Conservation (phyloP, 2,113 vertebrate genomes). For the Leucosticte australis region DNA sequence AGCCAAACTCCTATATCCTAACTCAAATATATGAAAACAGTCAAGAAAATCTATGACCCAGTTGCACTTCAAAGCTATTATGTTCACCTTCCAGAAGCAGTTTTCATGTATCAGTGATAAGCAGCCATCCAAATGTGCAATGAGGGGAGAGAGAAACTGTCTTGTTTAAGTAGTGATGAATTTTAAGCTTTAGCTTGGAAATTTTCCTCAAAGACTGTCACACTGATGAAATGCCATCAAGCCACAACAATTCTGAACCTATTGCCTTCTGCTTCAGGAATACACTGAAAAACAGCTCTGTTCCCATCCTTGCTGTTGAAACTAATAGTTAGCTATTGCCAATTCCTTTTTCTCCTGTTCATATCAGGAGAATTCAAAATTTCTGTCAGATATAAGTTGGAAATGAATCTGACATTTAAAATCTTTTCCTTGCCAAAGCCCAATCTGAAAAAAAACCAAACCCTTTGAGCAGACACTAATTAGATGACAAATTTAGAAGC, state of each 20-base stretch:
- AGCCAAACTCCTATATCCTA: not conserved
- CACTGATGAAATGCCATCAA: not conserved
- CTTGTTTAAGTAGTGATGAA: not conserved
- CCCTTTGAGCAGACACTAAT: not conserved
- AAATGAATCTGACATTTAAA: not conserved
- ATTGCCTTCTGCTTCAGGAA: not conserved
- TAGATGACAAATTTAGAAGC: not conserved
- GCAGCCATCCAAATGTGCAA: not conserved
- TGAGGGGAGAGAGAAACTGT: not conserved
- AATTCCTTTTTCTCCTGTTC: not conserved
- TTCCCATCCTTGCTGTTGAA: not conserved
- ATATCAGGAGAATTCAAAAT: not conserved
- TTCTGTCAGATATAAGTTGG: not conserved
- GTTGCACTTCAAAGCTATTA: not conserved
- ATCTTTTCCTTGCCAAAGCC: not conserved
- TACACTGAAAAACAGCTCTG: not conserved
- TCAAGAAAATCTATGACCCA: not conserved
- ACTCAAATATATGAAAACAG: not conserved
- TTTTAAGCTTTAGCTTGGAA: not conserved
- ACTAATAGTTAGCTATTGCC: not conserved
- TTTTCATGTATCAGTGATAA: not conserved
- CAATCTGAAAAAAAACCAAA: not conserved
- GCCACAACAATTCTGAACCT: not conserved
- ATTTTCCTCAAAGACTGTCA: not conserved
- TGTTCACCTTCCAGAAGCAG: not conserved